These are phyloP conservation scores for Crocodylus rhombifer DNA, from an alignment of 2,797 vertebrate genomes.

Conservation along the genomic window DNA sequence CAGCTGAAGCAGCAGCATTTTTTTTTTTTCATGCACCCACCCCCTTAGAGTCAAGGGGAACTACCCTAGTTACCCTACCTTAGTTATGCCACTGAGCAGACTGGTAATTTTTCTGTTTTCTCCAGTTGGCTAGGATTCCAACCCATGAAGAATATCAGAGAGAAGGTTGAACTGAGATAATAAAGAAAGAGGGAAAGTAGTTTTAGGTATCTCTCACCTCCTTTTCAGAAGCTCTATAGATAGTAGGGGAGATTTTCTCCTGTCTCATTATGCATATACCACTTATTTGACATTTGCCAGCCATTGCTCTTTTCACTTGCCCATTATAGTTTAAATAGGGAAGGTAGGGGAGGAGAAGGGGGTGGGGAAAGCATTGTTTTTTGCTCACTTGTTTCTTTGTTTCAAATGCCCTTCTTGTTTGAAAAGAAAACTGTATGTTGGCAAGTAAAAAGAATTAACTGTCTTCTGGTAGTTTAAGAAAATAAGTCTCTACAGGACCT, in stretches of 20 bases:
- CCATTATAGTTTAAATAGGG: neutral
- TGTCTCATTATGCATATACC: no score
- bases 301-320: no score
- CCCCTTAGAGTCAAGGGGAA: no score
- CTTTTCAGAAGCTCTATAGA: neutral
- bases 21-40: no score
- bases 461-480: neutral
- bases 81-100: no score
- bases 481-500: neutral
- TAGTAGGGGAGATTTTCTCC: neutral
- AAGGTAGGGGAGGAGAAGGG: neutral
- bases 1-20: no score
- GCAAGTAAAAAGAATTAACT: neutral
- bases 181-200: neutral
- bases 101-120: neutral
- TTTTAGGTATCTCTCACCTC: no score
- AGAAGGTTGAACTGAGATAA: neutral
- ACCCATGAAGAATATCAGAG: neutral
- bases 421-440: neutral
- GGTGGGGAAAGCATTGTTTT: no score
- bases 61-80: no score
- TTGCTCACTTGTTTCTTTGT: no score
- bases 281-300: no score
- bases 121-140: neutral
- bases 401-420: neutral